phyloP scores from a whole-genome alignment of 1,140 invertebrate genomes.

The Hyphantria cunea region DNA sequence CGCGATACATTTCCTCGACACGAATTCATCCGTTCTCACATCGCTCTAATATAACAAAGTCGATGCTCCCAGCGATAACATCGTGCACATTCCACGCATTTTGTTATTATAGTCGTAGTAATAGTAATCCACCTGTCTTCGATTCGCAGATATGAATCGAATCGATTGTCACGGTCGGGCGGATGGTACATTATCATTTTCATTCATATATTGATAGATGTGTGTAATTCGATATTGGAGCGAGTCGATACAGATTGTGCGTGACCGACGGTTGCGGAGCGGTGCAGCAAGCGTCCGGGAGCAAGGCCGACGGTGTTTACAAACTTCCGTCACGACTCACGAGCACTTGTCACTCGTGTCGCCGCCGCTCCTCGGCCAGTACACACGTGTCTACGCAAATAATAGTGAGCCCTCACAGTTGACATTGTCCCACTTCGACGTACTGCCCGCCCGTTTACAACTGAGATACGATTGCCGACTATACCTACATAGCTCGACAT shows the following conservation, averaged over 20 bases:
- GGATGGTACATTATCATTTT: constrained; percentile 43
- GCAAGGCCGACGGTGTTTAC: constrained; percentile 77
- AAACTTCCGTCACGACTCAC: constrained; percentile 73
- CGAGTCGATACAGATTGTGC: constrained; percentile 41
- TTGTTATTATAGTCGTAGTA: constrained; percentile 21
- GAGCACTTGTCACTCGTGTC: constrained; percentile 64
- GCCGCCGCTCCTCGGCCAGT: constrained; percentile 42
- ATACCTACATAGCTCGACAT: constrained; percentile 34
- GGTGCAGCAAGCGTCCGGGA: constrained; percentile 51
- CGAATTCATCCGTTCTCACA: constrained; percentile 15
- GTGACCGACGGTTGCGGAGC: constrained; percentile 43
- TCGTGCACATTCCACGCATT: constrained; percentile 22
- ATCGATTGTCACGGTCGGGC: constrained; percentile 39
- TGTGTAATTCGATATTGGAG: constrained; percentile 58
- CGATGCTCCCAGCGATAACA: constrained; percentile 15
- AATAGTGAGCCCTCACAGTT: constrained; percentile 73
- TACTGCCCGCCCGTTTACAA: constrained; percentile 60
- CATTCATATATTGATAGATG: constrained; percentile 53
- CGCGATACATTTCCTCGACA: constrained; percentile 22
- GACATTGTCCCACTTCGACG: constrained; percentile 74
- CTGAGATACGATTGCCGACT: constrained; percentile 56
- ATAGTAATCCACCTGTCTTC: constrained; percentile 30
- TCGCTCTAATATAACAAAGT: constrained; percentile 10
- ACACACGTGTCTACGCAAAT: constrained; percentile 74
- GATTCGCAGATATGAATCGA: constrained; percentile 30